A percentile compares a stretch with the other conserved stretches of the same genome.
Evolutionary conservation across 2,888 invertebrate genomes (phyloP).

Genomic region (Tridacna crocea): DNA sequence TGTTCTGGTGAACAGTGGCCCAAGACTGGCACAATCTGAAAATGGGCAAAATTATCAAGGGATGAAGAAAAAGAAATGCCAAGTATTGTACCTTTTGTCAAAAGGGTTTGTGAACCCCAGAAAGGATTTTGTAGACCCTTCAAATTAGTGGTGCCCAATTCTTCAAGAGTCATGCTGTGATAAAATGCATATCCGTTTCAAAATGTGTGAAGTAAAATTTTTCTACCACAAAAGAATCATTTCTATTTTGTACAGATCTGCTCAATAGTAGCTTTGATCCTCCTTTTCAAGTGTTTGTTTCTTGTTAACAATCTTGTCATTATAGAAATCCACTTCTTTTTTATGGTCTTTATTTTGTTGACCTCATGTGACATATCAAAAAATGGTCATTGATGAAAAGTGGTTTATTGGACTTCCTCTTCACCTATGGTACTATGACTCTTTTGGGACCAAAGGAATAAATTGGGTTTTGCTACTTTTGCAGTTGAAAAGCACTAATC

Average conservation of each 20-base stretch:
- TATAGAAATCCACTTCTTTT: slow-evolving; percentile 37
- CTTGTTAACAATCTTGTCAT: slow-evolving; percentile 39
- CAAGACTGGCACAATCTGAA: too few species aligned
- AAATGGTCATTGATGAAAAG: slow-evolving; percentile 17
- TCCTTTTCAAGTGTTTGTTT: slow-evolving; percentile 39
- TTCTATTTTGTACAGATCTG: slow-evolving; percentile 33
- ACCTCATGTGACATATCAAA: slow-evolving; percentile 21
- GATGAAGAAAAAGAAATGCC: too few species aligned
- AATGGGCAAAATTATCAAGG: too few species aligned
- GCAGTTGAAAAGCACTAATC: too few species aligned
- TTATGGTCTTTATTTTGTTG: slow-evolving; percentile 25
- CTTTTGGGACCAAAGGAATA: not conserved
- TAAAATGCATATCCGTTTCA: slow-evolving; percentile 27
- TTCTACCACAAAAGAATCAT: slow-evolving; percentile 38
- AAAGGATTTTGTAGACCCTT: slow-evolving; percentile 6
- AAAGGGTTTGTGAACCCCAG: too few species aligned
- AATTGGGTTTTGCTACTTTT: not conserved
- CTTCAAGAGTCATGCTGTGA: slow-evolving; percentile 8
- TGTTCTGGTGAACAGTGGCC: too few species aligned
- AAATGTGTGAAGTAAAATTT: slow-evolving; percentile 28
- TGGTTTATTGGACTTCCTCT: slow-evolving; percentile 15
- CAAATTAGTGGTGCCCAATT: slow-evolving; percentile 16
- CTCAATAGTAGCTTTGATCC: slow-evolving; percentile 36
- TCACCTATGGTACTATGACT: not conserved
- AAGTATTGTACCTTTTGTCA: too few species aligned